Evolutionary conservation across 1,140 invertebrate genomes (phyloP).

Genomic region (Heliconius hewitsoni): DNA sequence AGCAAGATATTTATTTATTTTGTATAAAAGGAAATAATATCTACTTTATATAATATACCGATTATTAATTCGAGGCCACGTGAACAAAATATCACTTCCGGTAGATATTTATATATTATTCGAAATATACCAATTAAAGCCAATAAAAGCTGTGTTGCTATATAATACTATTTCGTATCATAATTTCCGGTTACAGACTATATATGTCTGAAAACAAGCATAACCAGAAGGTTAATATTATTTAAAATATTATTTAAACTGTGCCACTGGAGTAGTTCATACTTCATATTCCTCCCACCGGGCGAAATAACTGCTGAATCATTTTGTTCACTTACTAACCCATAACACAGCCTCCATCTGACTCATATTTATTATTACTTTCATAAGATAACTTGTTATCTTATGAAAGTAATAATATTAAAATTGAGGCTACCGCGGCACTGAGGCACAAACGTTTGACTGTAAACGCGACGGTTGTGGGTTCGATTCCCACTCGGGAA

Average conservation of each 20-base stretch:
- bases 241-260: neutral
- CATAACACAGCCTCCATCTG: neutral
- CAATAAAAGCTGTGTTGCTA: neutral
- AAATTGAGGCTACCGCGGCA: too few relatives aligned
- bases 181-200: neutral
- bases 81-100: neutral
- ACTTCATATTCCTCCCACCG: constrained; percentile 4
- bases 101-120: neutral
- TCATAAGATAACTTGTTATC: neutral
- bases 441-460: too few relatives aligned
- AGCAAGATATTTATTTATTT: neutral
- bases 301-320: neutral
- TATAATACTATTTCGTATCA: neutral
- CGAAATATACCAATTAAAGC: neutral
- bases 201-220: neutral
- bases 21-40: neutral
- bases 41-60: too few relatives aligned
- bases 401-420: too few relatives aligned
- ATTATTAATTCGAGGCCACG: neutral
- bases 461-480: too few relatives aligned
- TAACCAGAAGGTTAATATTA: neutral
- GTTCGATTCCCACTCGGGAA: too few relatives aligned
- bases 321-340: neutral
- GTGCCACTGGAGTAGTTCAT: constrained; percentile 16
- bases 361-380: constrained; percentile 8